Evolutionary conservation across 2,113 vertebrate genomes (phyloP).

Genomic region (Pongo abelii): DNA sequence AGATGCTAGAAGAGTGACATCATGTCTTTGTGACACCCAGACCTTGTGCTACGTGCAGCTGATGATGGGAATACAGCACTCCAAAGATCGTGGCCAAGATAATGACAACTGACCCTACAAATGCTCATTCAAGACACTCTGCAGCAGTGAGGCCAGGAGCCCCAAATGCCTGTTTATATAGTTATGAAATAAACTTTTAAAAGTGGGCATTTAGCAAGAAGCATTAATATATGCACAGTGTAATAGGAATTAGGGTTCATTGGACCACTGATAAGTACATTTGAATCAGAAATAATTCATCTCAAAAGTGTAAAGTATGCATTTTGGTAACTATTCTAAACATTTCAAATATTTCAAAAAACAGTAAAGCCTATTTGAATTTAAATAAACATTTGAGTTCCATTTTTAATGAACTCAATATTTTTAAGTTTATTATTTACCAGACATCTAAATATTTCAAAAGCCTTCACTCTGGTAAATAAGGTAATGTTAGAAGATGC

Average conservation of each 20-base stretch:
- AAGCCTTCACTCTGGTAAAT: not conserved
- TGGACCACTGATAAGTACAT: not conserved
- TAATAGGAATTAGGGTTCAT: not conserved
- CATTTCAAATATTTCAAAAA: not conserved
- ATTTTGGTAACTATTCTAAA: not conserved
- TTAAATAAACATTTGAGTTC: not conserved
- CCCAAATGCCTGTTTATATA: not conserved
- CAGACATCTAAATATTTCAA: not conserved
- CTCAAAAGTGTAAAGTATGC: not conserved
- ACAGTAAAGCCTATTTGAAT: not conserved
- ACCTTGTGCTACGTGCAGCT: not conserved
- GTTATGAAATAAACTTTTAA: slow-evolving; percentile 24
- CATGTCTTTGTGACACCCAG: slow-evolving; percentile 63
- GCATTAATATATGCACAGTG: not conserved
- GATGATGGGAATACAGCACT: slow-evolving; percentile 49
- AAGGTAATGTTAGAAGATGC: not conserved
- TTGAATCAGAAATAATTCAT: not conserved
- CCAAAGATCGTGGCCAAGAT: slow-evolving; percentile 25
- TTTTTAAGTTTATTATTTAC: not conserved
- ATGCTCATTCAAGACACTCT: slow-evolving; percentile 55
- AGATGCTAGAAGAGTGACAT: slow-evolving; percentile 71
- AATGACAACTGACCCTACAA: slow-evolving; percentile 7
- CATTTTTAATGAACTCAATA: not conserved
- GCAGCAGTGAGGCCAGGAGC: not conserved
- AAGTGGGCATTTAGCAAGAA: not conserved